phyloP scores from a whole-genome alignment of 2,113 vertebrate genomes.

The Candoia aspera region DNA sequence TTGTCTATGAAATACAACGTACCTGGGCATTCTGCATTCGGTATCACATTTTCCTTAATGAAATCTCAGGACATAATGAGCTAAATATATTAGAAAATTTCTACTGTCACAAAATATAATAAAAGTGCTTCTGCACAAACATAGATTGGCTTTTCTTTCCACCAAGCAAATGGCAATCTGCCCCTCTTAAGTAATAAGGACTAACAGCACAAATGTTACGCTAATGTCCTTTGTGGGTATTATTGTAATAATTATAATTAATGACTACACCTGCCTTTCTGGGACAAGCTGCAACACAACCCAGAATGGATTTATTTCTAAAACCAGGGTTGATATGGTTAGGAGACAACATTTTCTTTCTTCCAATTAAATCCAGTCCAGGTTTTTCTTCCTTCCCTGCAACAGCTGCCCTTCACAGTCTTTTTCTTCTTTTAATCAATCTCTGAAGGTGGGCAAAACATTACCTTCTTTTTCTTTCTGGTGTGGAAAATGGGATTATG shows the following conservation, averaged over 20 bases:
- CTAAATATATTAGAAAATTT: neutral
- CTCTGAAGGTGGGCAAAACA: neutral
- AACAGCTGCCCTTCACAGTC: neutral
- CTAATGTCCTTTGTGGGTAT: neutral
- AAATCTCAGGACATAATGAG: neutral
- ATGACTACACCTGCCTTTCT: neutral
- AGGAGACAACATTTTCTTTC: neutral
- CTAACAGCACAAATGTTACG: neutral
- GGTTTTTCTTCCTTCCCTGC: neutral
- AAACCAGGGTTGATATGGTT: neutral
- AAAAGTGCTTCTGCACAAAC: neutral
- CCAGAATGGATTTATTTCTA: neutral
- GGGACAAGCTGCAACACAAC: neutral
- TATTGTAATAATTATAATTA: neutral
- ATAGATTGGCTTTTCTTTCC: neutral
- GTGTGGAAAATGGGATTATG: neutral
- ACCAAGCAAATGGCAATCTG: neutral
- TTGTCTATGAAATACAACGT: neutral
- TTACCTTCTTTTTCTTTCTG: neutral
- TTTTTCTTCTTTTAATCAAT: neutral
- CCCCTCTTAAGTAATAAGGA: neutral
- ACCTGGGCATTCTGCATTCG: neutral
- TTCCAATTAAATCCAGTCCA: neutral
- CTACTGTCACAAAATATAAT: neutral
- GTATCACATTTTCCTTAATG: neutral